These are phyloP conservation scores for Oscheius sp. DNA, from an alignment of 2,888 invertebrate genomes.

Conservation along the genomic window DNA sequence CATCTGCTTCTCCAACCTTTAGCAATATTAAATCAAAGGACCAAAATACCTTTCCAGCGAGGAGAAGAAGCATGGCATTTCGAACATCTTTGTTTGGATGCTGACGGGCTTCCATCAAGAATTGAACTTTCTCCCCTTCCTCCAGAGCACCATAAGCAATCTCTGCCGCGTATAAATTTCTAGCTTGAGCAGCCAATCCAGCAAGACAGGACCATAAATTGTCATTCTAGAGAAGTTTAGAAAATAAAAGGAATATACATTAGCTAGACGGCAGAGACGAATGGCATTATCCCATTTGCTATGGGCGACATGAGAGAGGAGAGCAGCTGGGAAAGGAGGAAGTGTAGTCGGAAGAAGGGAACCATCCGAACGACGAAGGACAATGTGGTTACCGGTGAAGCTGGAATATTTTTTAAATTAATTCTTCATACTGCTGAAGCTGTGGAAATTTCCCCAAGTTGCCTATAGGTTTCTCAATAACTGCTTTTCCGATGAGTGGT, in stretches of 20 bases:
- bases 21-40: background rate
- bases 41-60: slow-evolving; percentile 55
- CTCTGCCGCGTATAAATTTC: slow-evolving; percentile 88
- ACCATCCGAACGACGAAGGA: slow-evolving; percentile 87
- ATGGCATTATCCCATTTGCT: slow-evolving; percentile 86
- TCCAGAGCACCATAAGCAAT: slow-evolving; percentile 91
- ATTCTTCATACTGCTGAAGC: slow-evolving; percentile 49
- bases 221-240: slow-evolving; percentile 61
- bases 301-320: slow-evolving; percentile 72
- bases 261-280: slow-evolving; percentile 80
- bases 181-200: slow-evolving; percentile 85
- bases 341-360: slow-evolving; percentile 81
- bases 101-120: slow-evolving; percentile 59
- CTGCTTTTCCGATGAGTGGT: slow-evolving; percentile 78
- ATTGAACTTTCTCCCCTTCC: slow-evolving; percentile 75
- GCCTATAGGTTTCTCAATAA: slow-evolving; percentile 73
- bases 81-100: slow-evolving; percentile 70
- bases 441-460: slow-evolving; percentile 65
- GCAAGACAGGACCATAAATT: slow-evolving; percentile 92
- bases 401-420: slow-evolving; percentile 72
- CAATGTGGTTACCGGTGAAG: slow-evolving; percentile 85
- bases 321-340: slow-evolving; percentile 77
- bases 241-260: slow-evolving; percentile 61
- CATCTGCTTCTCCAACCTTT: slow-evolving; percentile 79
- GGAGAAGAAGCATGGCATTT: slow-evolving; percentile 72